Base-by-base conservation (phyloP, 2,113 vertebrate species). In the Campylorhamphus procurvoides region DNA sequence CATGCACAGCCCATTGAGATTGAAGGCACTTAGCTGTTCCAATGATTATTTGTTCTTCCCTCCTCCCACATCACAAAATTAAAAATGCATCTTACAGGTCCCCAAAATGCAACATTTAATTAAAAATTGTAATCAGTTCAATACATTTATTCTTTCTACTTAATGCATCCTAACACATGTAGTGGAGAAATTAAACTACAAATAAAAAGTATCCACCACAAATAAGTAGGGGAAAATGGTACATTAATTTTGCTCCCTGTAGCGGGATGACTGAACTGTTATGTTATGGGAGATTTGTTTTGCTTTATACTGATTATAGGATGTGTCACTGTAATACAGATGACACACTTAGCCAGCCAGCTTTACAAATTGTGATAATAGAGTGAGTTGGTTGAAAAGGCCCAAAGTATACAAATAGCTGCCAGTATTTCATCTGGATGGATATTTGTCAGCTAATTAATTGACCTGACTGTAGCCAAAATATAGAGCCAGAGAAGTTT, bases 311-410 rank as follows among this genome's bases (percentile, higher is more conserved):
- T 78, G 89, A 74, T 94, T 93, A 83, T 24, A 84, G 58, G 58
- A 93, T 39, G 79, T 95, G 81, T 76, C 33, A 81, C 46, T 44
- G 62, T 23, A 82, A 84, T 76, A 76, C 37, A 92, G 56, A 96
- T 75, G 25, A 76, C 75, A 72, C 89, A 86, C 29, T 94, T 83
- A 97, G 67, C 37, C 82, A 35, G 42, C 39, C 62, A 78, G 62
- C 86, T 90, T 97, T 95, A 78, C 52, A 93, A 93, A 96, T 56
- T 53, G n/a, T 55, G 33, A 93, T 95, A 92, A 88, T 40, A 47
- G 88, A 87, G 63, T 93, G 58, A 92, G 76, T 59, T 91, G 59
- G 18, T 85, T 96, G 74, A 95, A 60, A 52, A 33, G 29, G 8
- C 50, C 52, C 5, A 4, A 94, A 82, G 56, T 94, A 84, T 44